Percentiles rank a stretch among this genome's conserved stretches.
These are phyloP conservation scores for Arbacia lixula DNA, from an alignment of 53 echinoderm and acorn worm genomes.

Conservation along the genomic window DNA sequence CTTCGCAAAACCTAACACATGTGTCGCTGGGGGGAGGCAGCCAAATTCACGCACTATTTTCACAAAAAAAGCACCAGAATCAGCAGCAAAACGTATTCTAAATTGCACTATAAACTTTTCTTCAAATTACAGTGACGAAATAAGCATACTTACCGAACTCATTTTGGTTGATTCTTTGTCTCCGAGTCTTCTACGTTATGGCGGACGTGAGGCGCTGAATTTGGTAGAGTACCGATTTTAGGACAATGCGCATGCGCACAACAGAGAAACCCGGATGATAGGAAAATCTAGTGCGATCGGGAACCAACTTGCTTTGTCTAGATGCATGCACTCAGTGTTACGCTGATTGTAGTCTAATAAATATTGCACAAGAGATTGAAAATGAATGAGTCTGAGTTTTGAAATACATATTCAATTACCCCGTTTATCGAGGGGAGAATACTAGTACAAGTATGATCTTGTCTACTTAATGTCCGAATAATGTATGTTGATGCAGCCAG, in stretches of 20 bases:
- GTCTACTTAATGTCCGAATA: too few relatives aligned
- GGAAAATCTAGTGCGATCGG: too few relatives aligned
- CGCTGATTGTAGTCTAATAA: too few relatives aligned
- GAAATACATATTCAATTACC: too few relatives aligned
- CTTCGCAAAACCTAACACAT: conserved; percentile 47
- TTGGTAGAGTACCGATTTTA: conserved; percentile 79
- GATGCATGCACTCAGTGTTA: too few relatives aligned
- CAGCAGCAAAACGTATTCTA: not conserved
- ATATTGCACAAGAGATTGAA: too few relatives aligned
- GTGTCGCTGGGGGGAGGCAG: conserved; percentile 20
- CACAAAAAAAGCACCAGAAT: conserved; percentile 15
- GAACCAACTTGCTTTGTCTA: too few relatives aligned
- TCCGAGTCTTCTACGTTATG: conserved; percentile 30
- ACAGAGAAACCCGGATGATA: conserved; percentile 32
- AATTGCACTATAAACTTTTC: not conserved
- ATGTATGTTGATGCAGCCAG: too few relatives aligned
- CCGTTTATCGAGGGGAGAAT: too few relatives aligned
- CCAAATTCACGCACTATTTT: conserved; percentile 26
- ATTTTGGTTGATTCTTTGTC: conserved; percentile 57
- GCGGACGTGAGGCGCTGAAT: conserved; percentile 62
- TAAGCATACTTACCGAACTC: conserved; percentile 41
- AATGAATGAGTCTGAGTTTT: too few relatives aligned
- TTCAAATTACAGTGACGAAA: not conserved
- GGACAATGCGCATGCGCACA: conserved; percentile 77
- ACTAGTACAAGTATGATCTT: too few relatives aligned